These are phyloP conservation scores for Actinia tenebrosa DNA, from an alignment of 64 coral and sea anemone species.

Conservation along the genomic window DNA sequence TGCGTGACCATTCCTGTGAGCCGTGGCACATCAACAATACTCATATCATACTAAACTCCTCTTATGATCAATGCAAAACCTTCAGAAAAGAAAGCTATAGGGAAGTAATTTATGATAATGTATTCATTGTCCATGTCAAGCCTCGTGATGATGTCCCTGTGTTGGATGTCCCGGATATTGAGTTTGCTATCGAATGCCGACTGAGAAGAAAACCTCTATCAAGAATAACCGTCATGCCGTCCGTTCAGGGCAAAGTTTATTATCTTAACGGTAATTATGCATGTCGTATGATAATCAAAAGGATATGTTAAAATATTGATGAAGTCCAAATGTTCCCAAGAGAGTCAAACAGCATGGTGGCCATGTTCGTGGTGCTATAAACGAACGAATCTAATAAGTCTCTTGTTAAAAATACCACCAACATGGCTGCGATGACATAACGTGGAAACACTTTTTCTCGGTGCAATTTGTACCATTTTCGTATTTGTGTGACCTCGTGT, in stretches of 20 bases:
- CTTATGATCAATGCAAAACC: background rate
- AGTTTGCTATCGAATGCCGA: background rate
- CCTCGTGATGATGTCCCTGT: background rate
- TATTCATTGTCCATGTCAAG: background rate
- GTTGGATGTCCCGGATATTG: slow-evolving; percentile 2
- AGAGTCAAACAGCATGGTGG: too few relatives aligned
- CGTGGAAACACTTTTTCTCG: too few relatives aligned
- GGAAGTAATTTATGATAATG: slow-evolving; percentile 4
- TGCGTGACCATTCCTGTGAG: background rate
- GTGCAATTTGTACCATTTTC: too few relatives aligned
- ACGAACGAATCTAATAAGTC: too few relatives aligned
- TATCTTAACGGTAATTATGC: background rate
- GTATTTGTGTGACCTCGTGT: too few relatives aligned
- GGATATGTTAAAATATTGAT: too few relatives aligned
- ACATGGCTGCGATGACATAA: too few relatives aligned
- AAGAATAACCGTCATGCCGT: background rate
- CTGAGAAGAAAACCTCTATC: background rate
- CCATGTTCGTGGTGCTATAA: too few relatives aligned
- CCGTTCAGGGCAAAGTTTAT: background rate
- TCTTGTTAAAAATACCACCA: too few relatives aligned
- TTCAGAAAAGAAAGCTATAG: background rate
- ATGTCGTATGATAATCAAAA: too few relatives aligned
- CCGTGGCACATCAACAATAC: background rate
- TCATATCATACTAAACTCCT: background rate
- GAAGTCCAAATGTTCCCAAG: too few relatives aligned